Conservation (phyloP, 2,113 vertebrate species). For the Syngnathus typhle region DNA sequence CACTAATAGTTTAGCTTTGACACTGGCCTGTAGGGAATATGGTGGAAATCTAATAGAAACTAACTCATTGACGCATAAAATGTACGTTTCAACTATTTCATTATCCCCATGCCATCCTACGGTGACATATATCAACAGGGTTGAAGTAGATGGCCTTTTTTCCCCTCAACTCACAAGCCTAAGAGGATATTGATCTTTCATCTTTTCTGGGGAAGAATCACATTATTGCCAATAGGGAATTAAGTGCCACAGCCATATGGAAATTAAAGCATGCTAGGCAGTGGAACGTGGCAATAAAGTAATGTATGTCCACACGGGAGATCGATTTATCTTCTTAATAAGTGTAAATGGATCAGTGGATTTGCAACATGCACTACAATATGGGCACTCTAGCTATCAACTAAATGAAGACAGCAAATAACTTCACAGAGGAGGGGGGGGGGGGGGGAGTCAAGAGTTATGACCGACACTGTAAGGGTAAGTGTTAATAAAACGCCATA, state of each 20-base stretch:
- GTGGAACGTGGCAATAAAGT: slow-evolving; percentile 34
- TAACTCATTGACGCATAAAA: slow-evolving; percentile 69
- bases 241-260: slow-evolving; percentile 53
- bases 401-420: slow-evolving; percentile 22
- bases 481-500: slow-evolving; percentile 15
- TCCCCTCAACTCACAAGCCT: slow-evolving; percentile 48
- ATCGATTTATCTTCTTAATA: slow-evolving; percentile 41
- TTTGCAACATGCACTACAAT: slow-evolving; percentile 27
- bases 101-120: slow-evolving; percentile 59
- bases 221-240: slow-evolving; percentile 60
- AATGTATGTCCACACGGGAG: slow-evolving; percentile 39
- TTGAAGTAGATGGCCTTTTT: slow-evolving; percentile 62
- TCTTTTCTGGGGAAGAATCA: slow-evolving; percentile 63
- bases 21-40: slow-evolving; percentile 66
- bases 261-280: slow-evolving; percentile 43
- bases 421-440: slow-evolving; percentile 21
- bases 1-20: slow-evolving; percentile 67
- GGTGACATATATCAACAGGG: slow-evolving; percentile 61
- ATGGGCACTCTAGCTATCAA: slow-evolving; percentile 14
- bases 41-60: slow-evolving; percentile 48
- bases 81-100: slow-evolving; percentile 69
- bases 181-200: slow-evolving; percentile 70
- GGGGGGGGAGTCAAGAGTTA: slow-evolving; percentile 16
- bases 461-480: neutral
- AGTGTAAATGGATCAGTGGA: slow-evolving; percentile 38